Evolutionary conservation across 2,113 vertebrate species (phyloP), one percentile per base, ranked within the genome.

Genomic region (Poeciliopsis prolifica): DNA sequence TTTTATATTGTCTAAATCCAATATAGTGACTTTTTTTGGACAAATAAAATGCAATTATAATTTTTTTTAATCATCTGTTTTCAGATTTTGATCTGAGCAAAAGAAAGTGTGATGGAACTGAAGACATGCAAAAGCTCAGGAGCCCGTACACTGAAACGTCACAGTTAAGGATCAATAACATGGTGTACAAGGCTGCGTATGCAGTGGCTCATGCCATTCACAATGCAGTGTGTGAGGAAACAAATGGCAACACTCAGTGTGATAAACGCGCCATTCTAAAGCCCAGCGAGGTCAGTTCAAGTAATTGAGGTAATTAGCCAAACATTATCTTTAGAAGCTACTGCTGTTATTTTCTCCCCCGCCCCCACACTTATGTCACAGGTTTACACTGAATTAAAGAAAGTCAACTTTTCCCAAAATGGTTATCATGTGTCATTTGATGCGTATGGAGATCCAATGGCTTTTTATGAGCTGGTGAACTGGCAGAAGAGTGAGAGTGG

Each of bases 171-270:
- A 68, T 92, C 28, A 85, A 88, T 33, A 65, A 94, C 86, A 92
- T 93, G 88, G 93, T 93, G 22, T 93, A 94, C 61, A 94, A 94
- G 80, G 93, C 93, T 30, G 88, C 91, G 13, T 92, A 69, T 69
- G 67, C 67, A 15, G n/a, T 69, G 54, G 67, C 67, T 11, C 44
- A 69, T 69, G 67, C 67, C 24, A 69, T 54, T 69, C 67, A 69
- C 29, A 69, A 8, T 54, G 44, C 30, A n/a, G 48, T 69, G 48
- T 94, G 92, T 80, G 72, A 81, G 30, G 28, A 83, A 60, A 83
- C 10, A 15, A 74, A 83, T 40, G 65, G 33, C n/a, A 81, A 65
- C n/a, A 28, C 19, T n/a, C 72, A 82, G 0, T 94, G 91, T 74
- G 74, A 91, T n/a, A 90, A 81, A 74, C 64, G 72, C 29, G 71